Evolutionary conservation across 2,113 vertebrate species (phyloP), one percentile per base, ranked within the genome.

Genomic region (Cyprinus carpio): DNA sequence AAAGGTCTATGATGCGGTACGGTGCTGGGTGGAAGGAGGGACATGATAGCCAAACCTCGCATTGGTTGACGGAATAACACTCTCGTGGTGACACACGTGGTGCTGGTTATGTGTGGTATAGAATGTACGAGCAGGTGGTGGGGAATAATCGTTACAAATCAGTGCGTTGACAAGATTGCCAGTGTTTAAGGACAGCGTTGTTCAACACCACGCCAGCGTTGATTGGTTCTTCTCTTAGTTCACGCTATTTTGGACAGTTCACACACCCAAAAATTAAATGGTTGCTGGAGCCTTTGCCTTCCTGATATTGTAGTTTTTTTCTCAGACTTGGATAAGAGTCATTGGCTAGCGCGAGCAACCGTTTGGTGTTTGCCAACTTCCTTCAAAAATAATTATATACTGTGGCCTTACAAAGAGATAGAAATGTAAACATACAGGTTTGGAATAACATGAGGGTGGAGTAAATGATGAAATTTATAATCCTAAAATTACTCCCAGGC

Each of bases 191-290:
- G 46, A 67, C 23, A 84, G 4, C 9, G 43, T 16, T 75, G 74
- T 84, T 84, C 86, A 87, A 82, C 20, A 87, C 86, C 86, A 84
- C 25, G 82, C 82, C 86, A 87, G 82, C 18, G 46, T 13, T 20
- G 37, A 12, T n/a, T n/a, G n/a, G 16, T 65, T 64, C 56, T 64
- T 49, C 34, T 34, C 76, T 27, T 34, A 12, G 11, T 16, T 20
- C 37, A 64, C 16, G 31, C 51, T 20, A 58, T 58, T 58, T 58
- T 58, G 20, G 20, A 58, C 5, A 20, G 54, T 23, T n/a, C 20
- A 60, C n/a, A n/a, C n/a, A n/a, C 23, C 56, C 7, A n/a, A 4
- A 58, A 58, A n/a, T 58, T 7, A 58, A 10, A n/a, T 58, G 20
- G 7, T 58, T 58, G 56, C 56, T 58, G 56, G 56, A 58, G 56